Conservation (phyloP, 2,797 vertebrate genomes). For the Glyptemys insculpta region DNA sequence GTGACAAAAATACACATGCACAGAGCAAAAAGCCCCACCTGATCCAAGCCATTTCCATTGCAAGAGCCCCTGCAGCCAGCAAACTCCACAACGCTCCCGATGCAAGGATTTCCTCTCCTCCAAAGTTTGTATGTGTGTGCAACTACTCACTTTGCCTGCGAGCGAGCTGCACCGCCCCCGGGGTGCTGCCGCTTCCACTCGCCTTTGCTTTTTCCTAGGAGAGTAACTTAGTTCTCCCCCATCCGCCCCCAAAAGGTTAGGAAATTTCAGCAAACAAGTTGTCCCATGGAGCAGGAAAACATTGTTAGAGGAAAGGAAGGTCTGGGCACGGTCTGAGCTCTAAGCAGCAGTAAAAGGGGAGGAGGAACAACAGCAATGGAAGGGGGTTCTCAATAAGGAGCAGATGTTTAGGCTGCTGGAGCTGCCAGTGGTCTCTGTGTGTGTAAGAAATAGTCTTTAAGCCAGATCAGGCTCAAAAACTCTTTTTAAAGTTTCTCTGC, state of each 20-base stretch:
- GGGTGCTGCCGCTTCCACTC: constrained; percentile 8
- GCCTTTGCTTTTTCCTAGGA: not conserved
- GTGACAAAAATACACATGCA: constrained; percentile 77
- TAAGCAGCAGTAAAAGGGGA: constrained; percentile 38
- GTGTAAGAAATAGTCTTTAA: not conserved
- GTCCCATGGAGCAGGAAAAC: constrained; percentile 48
- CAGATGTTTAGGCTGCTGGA: constrained; percentile 72
- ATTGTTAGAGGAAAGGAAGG: constrained; percentile 51
- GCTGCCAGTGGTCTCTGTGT: constrained; percentile 50
- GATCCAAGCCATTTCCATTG: constrained; percentile 85
- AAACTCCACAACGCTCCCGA: not conserved
- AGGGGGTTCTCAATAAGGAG: constrained; percentile 62
- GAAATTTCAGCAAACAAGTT: constrained; percentile 58
- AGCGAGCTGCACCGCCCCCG: not conserved
- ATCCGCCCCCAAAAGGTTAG: constrained; percentile 22
- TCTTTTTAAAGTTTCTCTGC: constrained; percentile 77
- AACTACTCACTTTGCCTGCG: not conserved
- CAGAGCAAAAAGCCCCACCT: constrained; percentile 84
- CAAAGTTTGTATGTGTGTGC: not conserved
- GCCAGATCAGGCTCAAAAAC: not conserved
- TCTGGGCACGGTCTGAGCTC: constrained; percentile 45
- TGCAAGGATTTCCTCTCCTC: not conserved
- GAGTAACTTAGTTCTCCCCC: constrained; percentile 5
- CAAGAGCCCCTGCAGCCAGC: constrained; percentile 29
- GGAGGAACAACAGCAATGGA: constrained; percentile 48